Conservation (phyloP, 2,888 invertebrate species). For the Plebejus melissa region DNA sequence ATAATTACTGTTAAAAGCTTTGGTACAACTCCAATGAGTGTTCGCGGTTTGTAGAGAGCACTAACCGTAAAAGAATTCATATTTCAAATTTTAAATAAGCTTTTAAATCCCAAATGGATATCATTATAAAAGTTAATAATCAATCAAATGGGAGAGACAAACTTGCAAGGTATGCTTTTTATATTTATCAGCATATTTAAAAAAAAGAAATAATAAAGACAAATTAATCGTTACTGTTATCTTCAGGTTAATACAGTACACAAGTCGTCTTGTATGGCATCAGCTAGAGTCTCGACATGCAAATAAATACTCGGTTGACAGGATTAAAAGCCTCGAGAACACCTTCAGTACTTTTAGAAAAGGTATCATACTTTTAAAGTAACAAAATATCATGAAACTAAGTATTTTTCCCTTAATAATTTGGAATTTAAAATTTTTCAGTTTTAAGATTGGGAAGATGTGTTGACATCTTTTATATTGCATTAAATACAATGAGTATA, state of each 20-base stretch:
- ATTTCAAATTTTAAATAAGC: not conserved
- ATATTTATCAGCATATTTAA: not conserved
- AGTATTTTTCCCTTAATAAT: not conserved
- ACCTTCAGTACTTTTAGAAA: constrained; percentile 92
- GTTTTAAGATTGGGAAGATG: constrained; percentile 92
- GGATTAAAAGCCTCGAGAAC: constrained; percentile 89
- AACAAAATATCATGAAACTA: not conserved
- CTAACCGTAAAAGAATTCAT: not conserved
- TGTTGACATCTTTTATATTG: constrained; percentile 87
- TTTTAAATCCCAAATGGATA: constrained; percentile 57
- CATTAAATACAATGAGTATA: constrained; percentile 84
- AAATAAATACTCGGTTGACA: constrained; percentile 83
- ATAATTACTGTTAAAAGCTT: not conserved
- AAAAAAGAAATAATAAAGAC: not conserved
- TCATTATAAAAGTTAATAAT: constrained; percentile 72
- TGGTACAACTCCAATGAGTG: not conserved
- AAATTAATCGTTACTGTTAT: constrained; percentile 34
- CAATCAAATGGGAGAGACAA: constrained; percentile 78
- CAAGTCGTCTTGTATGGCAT: constrained; percentile 89
- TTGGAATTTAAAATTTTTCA: constrained; percentile 63
- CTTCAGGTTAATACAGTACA: constrained; percentile 89
- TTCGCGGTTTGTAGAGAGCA: not conserved
- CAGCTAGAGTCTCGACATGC: constrained; percentile 81
- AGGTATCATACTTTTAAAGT: constrained; percentile 67
- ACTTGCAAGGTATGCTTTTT: constrained; percentile 64